Percentiles rank a stretch among this genome's conserved stretches.
Evolutionary conservation across 2,888 invertebrate species (phyloP).

Genomic region (Lordiphosa fenestrarum): DNA sequence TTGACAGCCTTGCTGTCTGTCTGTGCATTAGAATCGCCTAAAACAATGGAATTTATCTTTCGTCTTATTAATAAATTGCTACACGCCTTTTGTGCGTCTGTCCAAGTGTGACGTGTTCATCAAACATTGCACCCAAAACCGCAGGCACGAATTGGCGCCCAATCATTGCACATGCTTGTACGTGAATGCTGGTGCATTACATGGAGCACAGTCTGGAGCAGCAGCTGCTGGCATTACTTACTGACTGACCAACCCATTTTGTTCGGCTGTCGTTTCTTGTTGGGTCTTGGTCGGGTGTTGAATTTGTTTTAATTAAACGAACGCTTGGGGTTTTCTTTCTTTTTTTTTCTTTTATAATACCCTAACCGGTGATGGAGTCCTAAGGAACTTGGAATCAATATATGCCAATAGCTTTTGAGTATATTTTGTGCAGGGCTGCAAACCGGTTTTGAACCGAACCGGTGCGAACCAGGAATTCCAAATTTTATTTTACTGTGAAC

Average conservation of each 20-base stretch:
- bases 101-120: slow-evolving; percentile 67
- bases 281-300: slow-evolving; percentile 41
- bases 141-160: slow-evolving; percentile 31
- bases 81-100: slow-evolving; percentile 44
- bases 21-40: slow-evolving; percentile 16
- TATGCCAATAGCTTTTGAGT: no score
- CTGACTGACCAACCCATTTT: slow-evolving; percentile 61
- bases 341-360: slow-evolving; percentile 16
- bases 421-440: no score
- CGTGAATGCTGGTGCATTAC: slow-evolving; percentile 19
- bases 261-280: slow-evolving; percentile 14
- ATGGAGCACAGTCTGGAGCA: slow-evolving; percentile 11
- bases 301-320: slow-evolving; percentile 63
- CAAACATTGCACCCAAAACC: slow-evolving; percentile 60
- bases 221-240: slow-evolving; percentile 29
- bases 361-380: slow-evolving; percentile 4
- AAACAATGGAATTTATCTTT: slow-evolving; percentile 18
- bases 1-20: slow-evolving; percentile 1
- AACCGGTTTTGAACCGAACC: no score
- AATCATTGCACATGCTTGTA: slow-evolving; percentile 31
- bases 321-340: slow-evolving; percentile 33
- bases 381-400: not conserved
- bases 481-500: no score
- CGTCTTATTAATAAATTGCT: slow-evolving; percentile 49
- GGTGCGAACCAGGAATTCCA: no score